Conservation (phyloP, 2,888 invertebrate species). For the Agrochola lychnidis region DNA sequence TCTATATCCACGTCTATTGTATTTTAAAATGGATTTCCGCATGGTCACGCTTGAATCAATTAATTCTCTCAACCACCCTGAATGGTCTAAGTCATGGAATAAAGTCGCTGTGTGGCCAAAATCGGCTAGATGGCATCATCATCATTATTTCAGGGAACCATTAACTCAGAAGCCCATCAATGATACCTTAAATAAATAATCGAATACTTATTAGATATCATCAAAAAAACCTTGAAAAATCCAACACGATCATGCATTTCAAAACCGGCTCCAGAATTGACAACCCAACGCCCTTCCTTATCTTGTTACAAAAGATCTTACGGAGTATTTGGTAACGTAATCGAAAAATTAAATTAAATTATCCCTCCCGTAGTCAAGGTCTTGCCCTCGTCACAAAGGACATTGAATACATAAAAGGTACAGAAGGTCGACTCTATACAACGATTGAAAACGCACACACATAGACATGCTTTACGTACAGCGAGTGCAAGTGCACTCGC, state of each 20-base stretch:
- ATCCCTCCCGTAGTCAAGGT: conserved; percentile 28
- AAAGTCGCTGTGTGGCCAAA: too few relatives aligned
- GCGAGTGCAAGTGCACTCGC: neutral
- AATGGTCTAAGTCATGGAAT: too few relatives aligned
- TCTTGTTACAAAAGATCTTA: conserved; percentile 39
- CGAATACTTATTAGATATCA: too few relatives aligned
- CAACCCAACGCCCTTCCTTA: conserved; percentile 3
- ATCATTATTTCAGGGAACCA: too few relatives aligned
- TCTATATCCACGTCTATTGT: too few relatives aligned
- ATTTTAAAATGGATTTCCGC: too few relatives aligned
- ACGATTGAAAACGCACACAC: neutral
- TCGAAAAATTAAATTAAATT: conserved; percentile 59
- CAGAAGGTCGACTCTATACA: neutral
- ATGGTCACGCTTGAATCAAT: too few relatives aligned
- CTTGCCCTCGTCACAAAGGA: conserved; percentile 19
- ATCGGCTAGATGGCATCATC: too few relatives aligned
- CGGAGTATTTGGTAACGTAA: conserved; percentile 51
- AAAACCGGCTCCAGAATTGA: conserved; percentile 8
- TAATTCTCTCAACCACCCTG: too few relatives aligned
- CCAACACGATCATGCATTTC: conserved; percentile 1
- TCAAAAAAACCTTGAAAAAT: neutral
- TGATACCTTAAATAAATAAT: neutral
- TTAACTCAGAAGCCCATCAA: neutral
- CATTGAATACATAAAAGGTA: conserved; percentile 3
- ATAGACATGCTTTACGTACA: too few relatives aligned